These are phyloP conservation scores for Solenopsis invicta DNA, from an alignment of 1,140 invertebrate genomes.

Conservation along the genomic window DNA sequence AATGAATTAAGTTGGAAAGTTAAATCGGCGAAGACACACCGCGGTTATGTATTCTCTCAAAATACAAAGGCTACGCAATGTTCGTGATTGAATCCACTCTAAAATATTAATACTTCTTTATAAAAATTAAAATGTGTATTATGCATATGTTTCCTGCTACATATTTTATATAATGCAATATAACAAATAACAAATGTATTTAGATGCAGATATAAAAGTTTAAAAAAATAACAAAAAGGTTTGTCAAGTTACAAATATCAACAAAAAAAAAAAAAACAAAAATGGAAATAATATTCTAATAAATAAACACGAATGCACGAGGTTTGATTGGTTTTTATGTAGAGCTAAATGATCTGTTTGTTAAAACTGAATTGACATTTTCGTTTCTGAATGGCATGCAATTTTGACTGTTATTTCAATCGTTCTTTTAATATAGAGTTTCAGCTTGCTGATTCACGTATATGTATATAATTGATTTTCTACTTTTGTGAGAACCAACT, in stretches of 20 bases:
- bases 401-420: constrained; percentile 48
- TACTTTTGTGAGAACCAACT: constrained; percentile 1
- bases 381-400: constrained; percentile 1
- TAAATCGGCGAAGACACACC: constrained; percentile 1
- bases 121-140: background rate
- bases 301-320: background rate
- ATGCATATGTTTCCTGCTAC: background rate
- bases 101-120: constrained; percentile 10
- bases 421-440: constrained; percentile 31
- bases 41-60: constrained; percentile 17
- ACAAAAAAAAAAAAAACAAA: too few relatives aligned
- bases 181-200: background rate
- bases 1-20: constrained; percentile 37
- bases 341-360: constrained; percentile 46
- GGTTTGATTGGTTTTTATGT: constrained; percentile 20
- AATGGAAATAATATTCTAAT: constrained; percentile 44
- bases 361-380: constrained; percentile 27
- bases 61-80: background rate
- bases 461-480: constrained; percentile 29
- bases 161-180: background rate
- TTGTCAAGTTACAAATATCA: constrained; percentile 31
- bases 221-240: background rate
- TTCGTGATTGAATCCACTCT: background rate
- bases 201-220: background rate
- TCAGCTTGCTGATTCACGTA: background rate